Evolutionary conservation across 2,888 invertebrate genomes (phyloP).

Genomic region (Leptogaster cylindrica): DNA sequence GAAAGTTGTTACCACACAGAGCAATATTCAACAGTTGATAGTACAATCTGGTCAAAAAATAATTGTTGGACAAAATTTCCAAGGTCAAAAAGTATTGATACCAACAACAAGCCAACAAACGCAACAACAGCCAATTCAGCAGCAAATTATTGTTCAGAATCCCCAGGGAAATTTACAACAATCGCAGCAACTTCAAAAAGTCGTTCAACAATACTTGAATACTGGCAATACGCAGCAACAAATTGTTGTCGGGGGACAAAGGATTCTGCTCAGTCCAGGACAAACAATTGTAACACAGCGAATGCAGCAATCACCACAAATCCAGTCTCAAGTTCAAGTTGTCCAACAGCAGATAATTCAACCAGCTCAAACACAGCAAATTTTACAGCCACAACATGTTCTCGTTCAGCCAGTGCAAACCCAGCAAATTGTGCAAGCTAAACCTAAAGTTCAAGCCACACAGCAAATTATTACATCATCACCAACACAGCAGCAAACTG

Average conservation of each 20-base stretch:
- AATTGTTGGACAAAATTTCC: slow-evolving; percentile 58
- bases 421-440: slow-evolving; percentile 47
- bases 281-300: slow-evolving; percentile 61
- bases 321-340: slow-evolving; percentile 53
- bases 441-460: slow-evolving; percentile 52
- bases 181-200: slow-evolving; percentile 55
- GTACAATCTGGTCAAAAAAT: slow-evolving; percentile 58
- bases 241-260: slow-evolving; percentile 60
- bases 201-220: slow-evolving; percentile 61
- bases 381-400: slow-evolving; percentile 42
- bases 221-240: slow-evolving; percentile 61
- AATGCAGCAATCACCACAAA: slow-evolving; percentile 52
- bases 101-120: slow-evolving; percentile 50
- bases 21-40: slow-evolving; percentile 58
- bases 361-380: slow-evolving; percentile 50
- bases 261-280: slow-evolving; percentile 60
- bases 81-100: slow-evolving; percentile 61
- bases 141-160: slow-evolving; percentile 41
- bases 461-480: slow-evolving; percentile 53
- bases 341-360: slow-evolving; percentile 55
- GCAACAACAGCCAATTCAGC: slow-evolving; percentile 41
- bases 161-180: slow-evolving; percentile 15
- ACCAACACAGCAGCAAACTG: slow-evolving; percentile 55
- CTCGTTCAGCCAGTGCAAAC: slow-evolving; percentile 40
- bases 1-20: slow-evolving; percentile 48